Percentiles rank a stretch among this genome's conserved stretches.
Evolutionary conservation across 2,113 vertebrate species (phyloP).

Genomic region (Oryzias celebensis): DNA sequence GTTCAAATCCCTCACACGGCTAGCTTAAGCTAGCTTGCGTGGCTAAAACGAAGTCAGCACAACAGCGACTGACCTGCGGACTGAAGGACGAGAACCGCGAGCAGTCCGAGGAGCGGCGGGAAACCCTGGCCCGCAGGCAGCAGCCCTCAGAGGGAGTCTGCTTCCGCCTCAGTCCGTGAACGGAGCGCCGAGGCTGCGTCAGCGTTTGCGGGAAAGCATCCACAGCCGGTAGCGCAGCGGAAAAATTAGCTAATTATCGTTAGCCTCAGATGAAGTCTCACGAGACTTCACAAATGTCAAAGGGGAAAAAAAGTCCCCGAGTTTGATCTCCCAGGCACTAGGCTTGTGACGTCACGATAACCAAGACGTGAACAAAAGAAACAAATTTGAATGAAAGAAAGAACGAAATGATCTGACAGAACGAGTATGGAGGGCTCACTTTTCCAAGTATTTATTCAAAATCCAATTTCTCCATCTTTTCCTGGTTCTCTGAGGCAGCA

Average conservation of each 20-base stretch:
- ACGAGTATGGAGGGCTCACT: too few species aligned
- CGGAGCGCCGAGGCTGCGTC: neutral
- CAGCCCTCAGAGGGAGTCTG: neutral
- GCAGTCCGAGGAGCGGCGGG: slow-evolving; percentile 15
- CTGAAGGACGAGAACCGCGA: slow-evolving; percentile 40
- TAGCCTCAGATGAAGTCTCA: slow-evolving; percentile 58
- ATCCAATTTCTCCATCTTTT: too few species aligned
- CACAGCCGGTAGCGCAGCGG: slow-evolving; percentile 58
- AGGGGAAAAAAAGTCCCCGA: neutral
- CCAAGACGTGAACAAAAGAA: too few species aligned
- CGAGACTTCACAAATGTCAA: neutral
- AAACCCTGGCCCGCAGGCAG: slow-evolving; percentile 10
- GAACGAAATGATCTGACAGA: too few species aligned
- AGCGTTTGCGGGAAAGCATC: slow-evolving; percentile 19
- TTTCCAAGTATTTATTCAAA: too few species aligned
- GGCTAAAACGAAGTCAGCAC: slow-evolving; percentile 31
- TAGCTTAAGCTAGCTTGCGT: slow-evolving; percentile 17
- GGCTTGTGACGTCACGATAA: neutral
- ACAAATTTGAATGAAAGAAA: too few species aligned
- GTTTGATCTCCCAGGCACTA: neutral
- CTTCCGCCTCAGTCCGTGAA: neutral
- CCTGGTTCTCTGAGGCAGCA: too few species aligned
- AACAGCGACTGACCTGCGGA: slow-evolving; percentile 59
- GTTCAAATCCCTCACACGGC: neutral
- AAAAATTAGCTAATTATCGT: slow-evolving; percentile 44